Evolutionary conservation across 92 coral and sea anemone genomes (phyloP), one percentile per base, ranked within the genome.

Genomic region (Nematostella vectensis): DNA sequence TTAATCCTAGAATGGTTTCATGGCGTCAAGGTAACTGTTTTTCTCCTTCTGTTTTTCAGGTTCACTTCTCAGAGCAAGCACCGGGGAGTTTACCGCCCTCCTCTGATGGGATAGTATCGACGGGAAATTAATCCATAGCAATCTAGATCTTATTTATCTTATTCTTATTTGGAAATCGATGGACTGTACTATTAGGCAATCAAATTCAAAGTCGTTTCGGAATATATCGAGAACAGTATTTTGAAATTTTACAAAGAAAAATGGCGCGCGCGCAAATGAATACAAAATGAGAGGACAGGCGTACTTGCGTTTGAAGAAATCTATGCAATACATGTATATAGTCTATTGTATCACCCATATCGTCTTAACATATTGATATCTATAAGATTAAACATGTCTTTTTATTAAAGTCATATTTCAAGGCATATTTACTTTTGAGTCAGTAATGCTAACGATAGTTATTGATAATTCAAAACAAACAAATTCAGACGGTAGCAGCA

Each of bases 1-100:
- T n/a, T n/a, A n/a, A n/a, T n/a, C n/a, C n/a, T n/a, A n/a, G n/a
- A n/a, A n/a, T n/a, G n/a, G n/a, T n/a, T n/a, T n/a, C n/a, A n/a
- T n/a, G n/a, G n/a, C n/a, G n/a, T n/a, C n/a, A n/a, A n/a, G n/a
- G n/a, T n/a, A n/a, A n/a, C n/a, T n/a, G n/a, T n/a, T n/a, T n/a
- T n/a, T n/a, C n/a, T n/a, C n/a, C n/a, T n/a, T n/a, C n/a, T n/a
- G n/a, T n/a, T n/a, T 48, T 62, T 21, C 55, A 85, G 95, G 95
- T 85, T 51, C 95, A 85, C 67, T 85, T 80, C 63, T 80, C 88
- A 22, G 95, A 85, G 50, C 95, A 85, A 65, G 83, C 83, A 4
- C 95, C 78, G 1, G 88, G 67, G 15, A 58, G 61, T 48, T 44
- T 75, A 70, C 80, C 67, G 1, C 63, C 70, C 37, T 87, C 69